A percentile compares a stretch with the other conserved stretches of the same genome.
These are phyloP conservation scores for Thalpophila matura DNA, from an alignment of 2,888 invertebrate genomes.

Conservation along the genomic window DNA sequence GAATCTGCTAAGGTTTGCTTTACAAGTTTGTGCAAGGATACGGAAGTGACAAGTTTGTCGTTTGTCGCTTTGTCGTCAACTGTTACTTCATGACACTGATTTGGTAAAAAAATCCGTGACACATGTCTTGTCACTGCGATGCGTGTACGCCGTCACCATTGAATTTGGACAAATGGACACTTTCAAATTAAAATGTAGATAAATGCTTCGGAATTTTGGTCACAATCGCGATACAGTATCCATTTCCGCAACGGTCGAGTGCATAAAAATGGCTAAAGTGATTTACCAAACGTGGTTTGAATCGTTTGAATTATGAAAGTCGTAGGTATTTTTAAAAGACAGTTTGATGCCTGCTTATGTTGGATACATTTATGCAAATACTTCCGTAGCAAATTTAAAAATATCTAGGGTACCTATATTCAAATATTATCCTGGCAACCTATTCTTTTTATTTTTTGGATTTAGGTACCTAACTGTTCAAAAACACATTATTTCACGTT, in stretches of 20 bases:
- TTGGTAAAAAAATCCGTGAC: conserved; percentile 5
- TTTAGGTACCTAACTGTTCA: background rate
- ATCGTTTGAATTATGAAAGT: conserved; percentile 21
- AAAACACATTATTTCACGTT: background rate
- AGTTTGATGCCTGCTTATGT: conserved; percentile 12
- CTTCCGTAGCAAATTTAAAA: conserved; percentile 16
- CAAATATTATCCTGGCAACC: background rate
- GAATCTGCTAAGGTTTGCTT: conserved; percentile 50
- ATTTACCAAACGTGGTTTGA: conserved; percentile 38
- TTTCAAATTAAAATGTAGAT: conserved; percentile 31
- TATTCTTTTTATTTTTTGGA: background rate
- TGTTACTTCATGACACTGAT: conserved; percentile 2
- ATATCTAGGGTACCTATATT: background rate
- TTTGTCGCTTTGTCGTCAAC: conserved; percentile 3
- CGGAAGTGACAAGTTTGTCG: conserved; percentile 40
- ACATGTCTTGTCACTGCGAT: background rate
- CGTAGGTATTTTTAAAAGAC: background rate
- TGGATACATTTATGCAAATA: conserved; percentile 21
- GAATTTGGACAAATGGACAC: conserved; percentile 25
- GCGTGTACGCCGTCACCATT: conserved; percentile 19
- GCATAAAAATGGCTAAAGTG: conserved; percentile 28
- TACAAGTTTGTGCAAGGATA: conserved; percentile 48
- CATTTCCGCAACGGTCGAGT: conserved; percentile 35
- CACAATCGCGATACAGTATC: conserved; percentile 28
- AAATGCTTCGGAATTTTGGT: conserved; percentile 34